phyloP scores from a whole-genome alignment of 1,140 invertebrate genomes.

The Drosophila trapezifrons region DNA sequence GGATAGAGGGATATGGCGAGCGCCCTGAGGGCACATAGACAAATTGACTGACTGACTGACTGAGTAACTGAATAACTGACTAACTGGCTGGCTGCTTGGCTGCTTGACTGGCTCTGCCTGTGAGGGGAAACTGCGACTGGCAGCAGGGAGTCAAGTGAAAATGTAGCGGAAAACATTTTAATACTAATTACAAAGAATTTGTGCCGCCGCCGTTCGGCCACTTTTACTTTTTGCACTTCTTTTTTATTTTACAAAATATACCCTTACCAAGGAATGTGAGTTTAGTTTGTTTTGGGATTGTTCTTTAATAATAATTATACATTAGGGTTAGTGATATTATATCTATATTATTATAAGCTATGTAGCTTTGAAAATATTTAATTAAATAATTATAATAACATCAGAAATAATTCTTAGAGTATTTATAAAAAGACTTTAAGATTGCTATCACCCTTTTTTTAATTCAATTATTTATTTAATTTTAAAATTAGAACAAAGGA shows the following conservation, averaged over 20 bases:
- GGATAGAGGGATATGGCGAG: conserved; percentile 22
- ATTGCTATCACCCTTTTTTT: no score
- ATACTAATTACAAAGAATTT: conserved; percentile 83
- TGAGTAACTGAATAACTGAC: conserved; percentile 53
- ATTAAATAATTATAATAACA: not conserved
- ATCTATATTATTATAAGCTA: no score
- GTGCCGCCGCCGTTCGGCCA: conserved; percentile 71
- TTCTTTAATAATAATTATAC: not conserved
- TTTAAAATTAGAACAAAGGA: not conserved
- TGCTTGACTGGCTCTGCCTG: conserved; percentile 36
- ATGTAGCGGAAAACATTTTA: conserved; percentile 83
- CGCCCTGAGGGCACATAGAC: conserved; percentile 72
- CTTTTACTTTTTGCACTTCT: conserved; percentile 62
- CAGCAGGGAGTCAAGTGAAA: conserved; percentile 76
- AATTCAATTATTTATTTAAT: no score
- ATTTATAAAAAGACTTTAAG: no score
- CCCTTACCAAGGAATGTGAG: not conserved
- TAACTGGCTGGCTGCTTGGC: conserved; percentile 34
- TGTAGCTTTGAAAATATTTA: no score
- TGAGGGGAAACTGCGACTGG: conserved; percentile 29
- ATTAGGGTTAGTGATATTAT: not conserved
- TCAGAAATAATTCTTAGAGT: not conserved
- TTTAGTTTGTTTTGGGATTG: not conserved
- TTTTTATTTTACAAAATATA: not conserved
- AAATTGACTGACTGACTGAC: conserved; percentile 79